Conservation (phyloP, 2,888 invertebrate genomes). For the Thalpophila matura region DNA sequence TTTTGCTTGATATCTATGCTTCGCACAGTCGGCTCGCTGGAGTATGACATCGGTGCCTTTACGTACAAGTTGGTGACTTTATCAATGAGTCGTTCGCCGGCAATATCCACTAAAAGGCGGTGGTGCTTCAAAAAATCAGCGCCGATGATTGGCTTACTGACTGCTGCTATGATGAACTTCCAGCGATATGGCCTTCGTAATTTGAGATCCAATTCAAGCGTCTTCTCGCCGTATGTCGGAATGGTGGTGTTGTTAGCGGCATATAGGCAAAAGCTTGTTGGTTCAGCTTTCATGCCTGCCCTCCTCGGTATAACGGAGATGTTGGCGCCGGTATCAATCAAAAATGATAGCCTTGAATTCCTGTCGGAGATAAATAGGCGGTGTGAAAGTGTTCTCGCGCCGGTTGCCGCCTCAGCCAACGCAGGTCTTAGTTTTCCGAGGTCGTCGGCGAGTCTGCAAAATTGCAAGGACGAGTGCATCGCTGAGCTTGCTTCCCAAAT, state of each 20-base stretch:
- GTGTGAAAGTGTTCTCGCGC: too few species aligned
- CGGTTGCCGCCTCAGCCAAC: not conserved
- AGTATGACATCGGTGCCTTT: not conserved
- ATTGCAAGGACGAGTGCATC: not conserved
- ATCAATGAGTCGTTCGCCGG: not conserved
- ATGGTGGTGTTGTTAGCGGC: not conserved
- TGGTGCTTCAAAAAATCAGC: not conserved
- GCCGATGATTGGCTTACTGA: constrained; percentile 6
- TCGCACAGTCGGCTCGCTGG: not conserved
- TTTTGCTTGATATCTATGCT: not conserved
- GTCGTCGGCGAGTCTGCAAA: not conserved
- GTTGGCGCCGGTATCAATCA: not conserved
- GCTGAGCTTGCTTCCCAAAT: not conserved
- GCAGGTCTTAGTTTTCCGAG: not conserved
- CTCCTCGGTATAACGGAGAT: not conserved
- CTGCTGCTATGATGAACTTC: constrained; percentile 5
- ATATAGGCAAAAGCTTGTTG: not conserved
- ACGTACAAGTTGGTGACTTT: not conserved
- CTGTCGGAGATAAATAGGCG: too few species aligned
- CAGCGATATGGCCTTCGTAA: not conserved
- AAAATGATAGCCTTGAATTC: too few species aligned
- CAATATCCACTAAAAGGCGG: not conserved
- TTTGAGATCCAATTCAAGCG: not conserved
- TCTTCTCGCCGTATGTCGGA: not conserved
- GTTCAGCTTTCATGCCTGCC: not conserved